Percentiles rank a stretch among this genome's conserved stretches.
phyloP scores from a whole-genome alignment of 2,888 invertebrate genomes.

The Chromoteleia sp. region DNA sequence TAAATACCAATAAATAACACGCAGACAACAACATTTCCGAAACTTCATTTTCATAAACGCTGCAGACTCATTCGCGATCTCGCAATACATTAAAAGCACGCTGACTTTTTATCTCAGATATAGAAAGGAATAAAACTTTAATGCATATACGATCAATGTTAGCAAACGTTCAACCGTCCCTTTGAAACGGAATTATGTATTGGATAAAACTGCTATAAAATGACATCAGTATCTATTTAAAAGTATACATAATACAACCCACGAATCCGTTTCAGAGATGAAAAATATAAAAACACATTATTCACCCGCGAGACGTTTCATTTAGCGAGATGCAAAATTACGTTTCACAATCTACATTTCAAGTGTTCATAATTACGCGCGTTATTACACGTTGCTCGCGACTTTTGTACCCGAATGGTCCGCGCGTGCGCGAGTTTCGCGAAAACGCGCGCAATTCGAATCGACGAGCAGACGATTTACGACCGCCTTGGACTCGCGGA shows the following conservation, averaged over 20 bases:
- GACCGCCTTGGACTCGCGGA: slow-evolving; percentile 10
- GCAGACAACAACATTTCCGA: slow-evolving; percentile 8
- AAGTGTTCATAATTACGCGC: slow-evolving; percentile 48
- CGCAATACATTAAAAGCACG: slow-evolving; percentile 37
- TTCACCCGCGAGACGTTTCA: slow-evolving; percentile 49
- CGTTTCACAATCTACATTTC: slow-evolving; percentile 50
- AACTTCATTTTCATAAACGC: slow-evolving; percentile 56
- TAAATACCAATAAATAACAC: slow-evolving; percentile 42
- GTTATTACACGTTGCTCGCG: slow-evolving; percentile 19
- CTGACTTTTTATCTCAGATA: slow-evolving; percentile 44
- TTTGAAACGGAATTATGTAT: slow-evolving; percentile 51
- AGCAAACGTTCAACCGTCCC: slow-evolving; percentile 23
- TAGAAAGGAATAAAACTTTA: slow-evolving; percentile 41
- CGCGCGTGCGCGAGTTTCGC: slow-evolving; percentile 6
- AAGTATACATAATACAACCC: slow-evolving; percentile 38
- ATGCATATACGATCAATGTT: slow-evolving; percentile 55
- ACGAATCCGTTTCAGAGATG: slow-evolving; percentile 49
- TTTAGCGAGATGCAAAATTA: slow-evolving; percentile 50
- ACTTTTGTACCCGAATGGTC: slow-evolving; percentile 12
- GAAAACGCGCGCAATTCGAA: slow-evolving; percentile 49
- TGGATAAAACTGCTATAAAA: slow-evolving; percentile 37
- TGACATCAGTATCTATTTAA: slow-evolving; percentile 49
- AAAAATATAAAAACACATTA: slow-evolving; percentile 58
- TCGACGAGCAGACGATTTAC: slow-evolving; percentile 48
- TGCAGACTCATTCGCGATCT: neutral